Base-by-base conservation (phyloP, 2,888 invertebrate species). In the Cephus runcator region DNA sequence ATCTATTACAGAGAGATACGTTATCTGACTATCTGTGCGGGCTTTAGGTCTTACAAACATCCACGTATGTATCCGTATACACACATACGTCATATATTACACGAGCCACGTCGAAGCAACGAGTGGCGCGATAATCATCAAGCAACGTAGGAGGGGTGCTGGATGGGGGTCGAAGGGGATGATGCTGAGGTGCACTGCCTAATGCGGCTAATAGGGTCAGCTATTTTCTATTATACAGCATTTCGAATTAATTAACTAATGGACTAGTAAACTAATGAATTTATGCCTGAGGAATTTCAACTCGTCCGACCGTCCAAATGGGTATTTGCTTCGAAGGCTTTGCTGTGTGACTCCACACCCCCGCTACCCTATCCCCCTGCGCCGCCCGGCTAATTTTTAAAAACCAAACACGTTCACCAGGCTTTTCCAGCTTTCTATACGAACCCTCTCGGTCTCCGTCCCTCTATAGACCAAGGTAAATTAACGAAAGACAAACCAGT, bases 231-330 rank as follows among this genome's bases (percentile, higher is more conserved):
- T 88, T 87, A 86, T 87, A 83, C 84, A 77, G 80, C 81, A 83
- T 83, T 85, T 85, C 85, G 84, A 87, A 88, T 90, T 90, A 90
- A 90, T 91, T 90, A 89, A 87, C 87, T 90, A 89, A 90, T 89
- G 88, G 87, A 83, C 85, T 90, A 88, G 90, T 89, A 88, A 87
- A 83, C 85, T 88, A 88, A 89, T 88, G 88, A 87, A 88, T 87
- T 85, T 87, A 86, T 85, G 85, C 83, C 83, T 82, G 74, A 79
- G 82, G 77, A 80, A 77, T 75, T 77, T 71, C n/a, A 31, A 71
- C 34, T 56, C 56, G 23, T 56, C 56, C 0, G 2, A 23, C 23
- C 23, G 9, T 23, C 6, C 15, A 6, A 9, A 23, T 56, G 23
- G 2, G 1, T 56, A 56, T 56, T 23, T 56, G 56, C 56, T 9